These are phyloP conservation scores for Pipistrellus nathusii DNA, from an alignment of 2,797 vertebrate species.

Conservation along the genomic window DNA sequence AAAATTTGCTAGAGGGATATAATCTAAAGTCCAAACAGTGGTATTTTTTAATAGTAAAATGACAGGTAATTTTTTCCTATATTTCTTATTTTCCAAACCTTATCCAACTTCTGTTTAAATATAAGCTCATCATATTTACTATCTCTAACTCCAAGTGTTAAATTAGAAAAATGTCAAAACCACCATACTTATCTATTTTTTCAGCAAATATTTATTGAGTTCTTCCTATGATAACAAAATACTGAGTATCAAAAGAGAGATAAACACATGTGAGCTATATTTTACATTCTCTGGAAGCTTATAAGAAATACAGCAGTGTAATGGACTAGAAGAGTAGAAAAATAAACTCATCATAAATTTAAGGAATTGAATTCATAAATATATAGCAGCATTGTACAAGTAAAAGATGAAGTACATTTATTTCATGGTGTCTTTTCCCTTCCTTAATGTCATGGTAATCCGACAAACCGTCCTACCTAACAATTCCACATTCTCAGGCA, in stretches of 20 bases:
- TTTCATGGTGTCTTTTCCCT: background rate
- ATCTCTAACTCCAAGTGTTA: background rate
- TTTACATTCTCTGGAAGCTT: conserved; percentile 9
- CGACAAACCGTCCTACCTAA: background rate
- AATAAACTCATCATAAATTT: conserved; percentile 25
- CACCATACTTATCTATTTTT: conserved; percentile 34
- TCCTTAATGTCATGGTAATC: background rate
- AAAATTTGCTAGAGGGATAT: conserved; percentile 30
- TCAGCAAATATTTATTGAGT: conserved; percentile 53
- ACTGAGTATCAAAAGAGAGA: conserved; percentile 37
- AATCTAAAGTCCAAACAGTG: background rate
- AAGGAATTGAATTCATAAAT: conserved; percentile 27
- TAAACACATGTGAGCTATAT: background rate
- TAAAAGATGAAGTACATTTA: conserved; percentile 12
- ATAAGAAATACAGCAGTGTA: conserved; percentile 20
- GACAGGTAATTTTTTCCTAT: background rate
- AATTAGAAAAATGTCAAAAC: conserved; percentile 38
- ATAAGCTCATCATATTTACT: conserved; percentile 42
- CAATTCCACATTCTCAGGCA: conserved; percentile 28
- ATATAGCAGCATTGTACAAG: background rate
- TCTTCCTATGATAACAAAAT: conserved; percentile 41
- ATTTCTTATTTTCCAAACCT: conserved; percentile 35
- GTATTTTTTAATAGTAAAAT: conserved; percentile 6
- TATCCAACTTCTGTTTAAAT: conserved; percentile 53
- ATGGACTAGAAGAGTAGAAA: conserved; percentile 42